Evolutionary conservation across 2,113 vertebrate genomes (phyloP).

Genomic region (Cololabis saira): DNA sequence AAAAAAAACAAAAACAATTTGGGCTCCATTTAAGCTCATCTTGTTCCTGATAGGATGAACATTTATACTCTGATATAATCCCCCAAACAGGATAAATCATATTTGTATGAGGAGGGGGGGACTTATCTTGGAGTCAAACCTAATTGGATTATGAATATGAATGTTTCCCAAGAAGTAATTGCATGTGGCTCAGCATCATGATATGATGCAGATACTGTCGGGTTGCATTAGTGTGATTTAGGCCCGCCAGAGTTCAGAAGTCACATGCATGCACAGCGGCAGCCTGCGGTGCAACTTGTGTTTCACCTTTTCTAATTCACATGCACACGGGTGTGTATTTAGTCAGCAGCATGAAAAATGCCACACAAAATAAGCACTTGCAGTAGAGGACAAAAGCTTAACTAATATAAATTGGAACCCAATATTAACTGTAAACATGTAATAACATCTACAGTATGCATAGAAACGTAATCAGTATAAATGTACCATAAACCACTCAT

Average conservation of each 20-base stretch:
- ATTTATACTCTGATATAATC: constrained; percentile 51
- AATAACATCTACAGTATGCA: too few species aligned
- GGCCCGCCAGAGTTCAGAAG: constrained; percentile 26
- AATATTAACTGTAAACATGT: too few species aligned
- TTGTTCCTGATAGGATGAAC: constrained; percentile 31
- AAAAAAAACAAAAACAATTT: constrained; percentile 40
- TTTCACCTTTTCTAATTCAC: too few species aligned
- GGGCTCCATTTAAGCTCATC: constrained; percentile 18
- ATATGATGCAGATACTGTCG: constrained; percentile 55
- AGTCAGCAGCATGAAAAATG: too few species aligned
- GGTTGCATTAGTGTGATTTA: constrained; percentile 46
- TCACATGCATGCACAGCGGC: neutral
- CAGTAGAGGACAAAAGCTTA: too few species aligned
- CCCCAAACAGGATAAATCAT: constrained; percentile 63
- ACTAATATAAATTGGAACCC: too few species aligned
- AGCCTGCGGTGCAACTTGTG: too few species aligned
- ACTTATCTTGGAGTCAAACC: constrained; percentile 61
- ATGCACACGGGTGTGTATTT: too few species aligned
- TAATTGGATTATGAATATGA: constrained; percentile 73
- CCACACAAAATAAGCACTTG: too few species aligned
- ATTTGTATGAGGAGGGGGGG: constrained; percentile 36
- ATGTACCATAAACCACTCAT: too few species aligned
- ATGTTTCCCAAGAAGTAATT: constrained; percentile 50
- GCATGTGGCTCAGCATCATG: constrained; percentile 40
- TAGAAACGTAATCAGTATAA: too few species aligned